Evolutionary conservation across 1,140 invertebrate genomes (phyloP).

Genomic region (roundworm (Caenorhabditis elegans)): DNA sequence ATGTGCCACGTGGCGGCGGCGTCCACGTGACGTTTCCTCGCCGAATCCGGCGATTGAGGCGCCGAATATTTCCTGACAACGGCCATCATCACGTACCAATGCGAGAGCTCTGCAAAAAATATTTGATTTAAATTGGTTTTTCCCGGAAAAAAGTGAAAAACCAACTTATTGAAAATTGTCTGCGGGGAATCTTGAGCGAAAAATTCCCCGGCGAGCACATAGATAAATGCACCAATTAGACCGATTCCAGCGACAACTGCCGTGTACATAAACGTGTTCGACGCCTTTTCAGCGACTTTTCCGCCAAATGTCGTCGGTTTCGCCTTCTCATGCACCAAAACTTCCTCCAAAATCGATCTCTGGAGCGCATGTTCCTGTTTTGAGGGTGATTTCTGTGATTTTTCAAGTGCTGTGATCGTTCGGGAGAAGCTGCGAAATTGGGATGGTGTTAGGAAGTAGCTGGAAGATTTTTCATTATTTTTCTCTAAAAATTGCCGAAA

Average conservation of each 20-base stretch:
- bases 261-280: conserved; percentile 60
- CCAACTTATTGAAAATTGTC: conserved; percentile 55
- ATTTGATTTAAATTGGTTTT: not conserved
- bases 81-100: conserved; percentile 54
- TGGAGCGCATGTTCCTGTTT: conserved; percentile 9
- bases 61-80: conserved; percentile 59
- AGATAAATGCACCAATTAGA: conserved; percentile 53
- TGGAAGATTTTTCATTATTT: not conserved
- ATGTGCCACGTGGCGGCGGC: conserved; percentile 58
- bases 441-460: not conserved
- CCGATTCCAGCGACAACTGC: conserved; percentile 41
- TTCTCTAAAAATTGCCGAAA: not conserved
- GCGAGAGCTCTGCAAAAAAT: conserved; percentile 49
- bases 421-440: not conserved
- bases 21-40: conserved; percentile 52
- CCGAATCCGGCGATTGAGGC: conserved; percentile 54
- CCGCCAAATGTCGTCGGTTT: conserved; percentile 61
- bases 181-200: conserved; percentile 60
- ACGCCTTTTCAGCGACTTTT: conserved; percentile 60
- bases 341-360: conserved; percentile 36
- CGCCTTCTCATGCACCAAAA: conserved; percentile 50
- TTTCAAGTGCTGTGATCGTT: not conserved
- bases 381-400: not conserved
- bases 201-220: conserved; percentile 54
- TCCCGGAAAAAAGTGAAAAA: not conserved